Evolutionary conservation across 2,888 invertebrate species (phyloP), one percentile per base, ranked within the genome.

Genomic region (Andrena camellia): DNA sequence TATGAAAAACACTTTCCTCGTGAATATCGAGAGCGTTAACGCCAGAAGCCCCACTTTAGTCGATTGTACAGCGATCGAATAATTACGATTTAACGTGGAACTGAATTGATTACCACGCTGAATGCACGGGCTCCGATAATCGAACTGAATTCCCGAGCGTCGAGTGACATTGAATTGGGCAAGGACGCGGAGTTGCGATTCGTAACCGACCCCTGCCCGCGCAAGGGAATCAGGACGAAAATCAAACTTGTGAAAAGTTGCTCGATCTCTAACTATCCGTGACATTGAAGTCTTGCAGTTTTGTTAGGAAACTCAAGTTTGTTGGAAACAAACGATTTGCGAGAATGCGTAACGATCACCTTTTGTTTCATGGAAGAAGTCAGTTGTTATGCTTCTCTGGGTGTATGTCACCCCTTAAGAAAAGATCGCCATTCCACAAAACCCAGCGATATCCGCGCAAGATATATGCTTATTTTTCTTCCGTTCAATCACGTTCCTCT

Each of bases 101-200:
- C 29, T 7, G 31, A 62, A 62, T 63, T 54, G 42, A 76, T 76
- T 74, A 73, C 10, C 5, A 10, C 29, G 20, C 48, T 48, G 70
- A 31, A 74, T 57, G 33, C 52, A n/a, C 17, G n/a, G 62, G 23
- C 35, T 20, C n/a, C 42, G n/a, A 8, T 57, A 48, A 57, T 74
- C 63, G 54, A 73, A 59, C 33, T 33, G 29, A 57, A 23, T 59
- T 67, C n/a, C 52, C 33, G n/a, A 7, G n/a, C 23, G n/a, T 48
- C 64, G 20, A 71, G 31, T 33, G 7, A 23, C 48, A 2, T 48
- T 64, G 26, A 54, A 33, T 59, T 33, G 29, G 31, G 20, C 17
- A 42, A 54, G 33, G 35, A 10, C 13, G 31, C 5, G 17, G 2
- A 48, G 48, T 31, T 74, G 31, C 42, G 42, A 42, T 31, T 10